Evolutionary conservation across 2,888 invertebrate species (phyloP).

Genomic region (Heterodera filipjevi): DNA sequence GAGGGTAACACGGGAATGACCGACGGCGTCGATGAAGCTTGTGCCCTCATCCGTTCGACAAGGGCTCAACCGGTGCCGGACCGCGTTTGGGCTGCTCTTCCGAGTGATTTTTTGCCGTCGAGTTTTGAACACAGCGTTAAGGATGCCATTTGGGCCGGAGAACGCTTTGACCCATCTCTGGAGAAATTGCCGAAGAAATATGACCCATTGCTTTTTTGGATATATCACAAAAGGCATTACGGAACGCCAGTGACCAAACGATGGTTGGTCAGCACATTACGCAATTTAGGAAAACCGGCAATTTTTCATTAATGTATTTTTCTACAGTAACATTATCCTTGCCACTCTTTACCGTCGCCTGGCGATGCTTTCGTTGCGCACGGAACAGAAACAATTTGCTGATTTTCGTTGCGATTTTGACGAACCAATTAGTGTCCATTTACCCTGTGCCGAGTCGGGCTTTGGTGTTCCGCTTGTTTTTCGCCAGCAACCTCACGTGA

Average conservation of each 20-base stretch:
- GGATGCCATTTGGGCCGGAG: conserved; percentile 61
- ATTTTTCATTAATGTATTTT: neutral
- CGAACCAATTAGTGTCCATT: conserved; percentile 48
- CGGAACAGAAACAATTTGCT: conserved; percentile 12
- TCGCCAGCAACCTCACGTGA: conserved; percentile 59
- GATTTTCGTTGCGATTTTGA: conserved; percentile 47
- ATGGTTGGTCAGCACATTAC: conserved; percentile 45
- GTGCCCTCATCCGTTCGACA: conserved; percentile 51
- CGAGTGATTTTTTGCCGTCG: conserved; percentile 35
- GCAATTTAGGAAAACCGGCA: neutral
- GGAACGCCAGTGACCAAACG: conserved; percentile 60
- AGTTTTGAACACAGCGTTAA: conserved; percentile 43
- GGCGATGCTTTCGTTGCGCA: conserved; percentile 36
- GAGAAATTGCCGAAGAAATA: conserved; percentile 45
- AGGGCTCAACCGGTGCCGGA: conserved; percentile 50
- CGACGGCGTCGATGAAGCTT: conserved; percentile 61
- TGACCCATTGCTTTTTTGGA: conserved; percentile 64
- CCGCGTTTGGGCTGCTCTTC: conserved; percentile 42
- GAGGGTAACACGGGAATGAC: conserved; percentile 56
- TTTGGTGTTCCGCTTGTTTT: conserved; percentile 51
- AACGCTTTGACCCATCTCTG: conserved; percentile 59
- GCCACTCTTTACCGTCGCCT: conserved; percentile 56
- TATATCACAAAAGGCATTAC: conserved; percentile 50
- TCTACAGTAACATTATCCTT: conserved; percentile 56
- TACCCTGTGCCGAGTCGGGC: conserved; percentile 45